Conservation (phyloP, 53 echinoderm and acorn worm genomes). For the Stichopus horrens region DNA sequence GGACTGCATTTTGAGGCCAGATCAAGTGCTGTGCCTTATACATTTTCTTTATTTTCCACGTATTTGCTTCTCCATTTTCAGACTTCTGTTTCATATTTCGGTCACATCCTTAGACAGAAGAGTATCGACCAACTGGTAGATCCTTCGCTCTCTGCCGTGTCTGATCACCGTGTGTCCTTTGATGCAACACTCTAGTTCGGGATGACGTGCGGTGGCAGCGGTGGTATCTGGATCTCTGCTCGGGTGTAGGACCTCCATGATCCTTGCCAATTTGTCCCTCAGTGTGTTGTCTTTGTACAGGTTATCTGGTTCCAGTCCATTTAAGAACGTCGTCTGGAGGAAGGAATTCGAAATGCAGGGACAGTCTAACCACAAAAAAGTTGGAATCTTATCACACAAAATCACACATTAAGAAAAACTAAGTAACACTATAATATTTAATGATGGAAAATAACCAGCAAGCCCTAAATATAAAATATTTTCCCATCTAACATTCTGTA, state of each 20-base stretch:
- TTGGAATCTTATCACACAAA: too few species aligned
- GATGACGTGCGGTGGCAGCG: neutral
- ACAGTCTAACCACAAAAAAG: too few species aligned
- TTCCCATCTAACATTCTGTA: too few species aligned
- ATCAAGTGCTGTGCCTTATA: too few species aligned
- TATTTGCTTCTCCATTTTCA: too few species aligned
- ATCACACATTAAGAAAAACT: too few species aligned
- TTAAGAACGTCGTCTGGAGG: constrained; percentile 20
- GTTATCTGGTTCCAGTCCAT: constrained; percentile 34
- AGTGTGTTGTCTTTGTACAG: constrained; percentile 10
- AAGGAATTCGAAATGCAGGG: neutral
- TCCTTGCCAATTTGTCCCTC: constrained; percentile 1
- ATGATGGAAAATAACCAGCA: too few species aligned
- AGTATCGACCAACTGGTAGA: constrained; percentile 20
- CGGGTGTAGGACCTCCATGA: neutral
- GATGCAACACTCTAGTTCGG: constrained; percentile 5
- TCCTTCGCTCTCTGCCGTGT: neutral
- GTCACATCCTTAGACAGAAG: neutral
- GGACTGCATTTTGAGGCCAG: too few species aligned
- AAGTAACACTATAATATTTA: too few species aligned
- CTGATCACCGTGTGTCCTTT: neutral
- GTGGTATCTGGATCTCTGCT: neutral
- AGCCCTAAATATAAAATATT: too few species aligned
- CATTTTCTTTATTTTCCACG: too few species aligned
- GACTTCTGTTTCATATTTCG: neutral